phyloP scores from a whole-genome alignment of 2,797 vertebrate genomes.

The Clarias platycephalus region DNA sequence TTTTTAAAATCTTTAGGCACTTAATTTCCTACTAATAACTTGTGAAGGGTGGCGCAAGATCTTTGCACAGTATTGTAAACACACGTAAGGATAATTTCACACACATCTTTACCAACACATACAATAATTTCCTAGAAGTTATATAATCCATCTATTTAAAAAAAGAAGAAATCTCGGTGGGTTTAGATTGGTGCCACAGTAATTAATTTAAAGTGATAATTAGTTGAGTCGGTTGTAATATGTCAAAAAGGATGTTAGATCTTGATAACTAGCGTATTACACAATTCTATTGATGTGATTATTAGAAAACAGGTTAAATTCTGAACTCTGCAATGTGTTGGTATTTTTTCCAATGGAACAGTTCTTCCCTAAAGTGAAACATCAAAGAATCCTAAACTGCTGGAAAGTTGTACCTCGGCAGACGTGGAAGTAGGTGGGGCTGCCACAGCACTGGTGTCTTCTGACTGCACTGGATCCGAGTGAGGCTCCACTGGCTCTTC shows the following conservation, averaged over 20 bases:
- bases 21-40: too few relatives aligned
- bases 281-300: not conserved
- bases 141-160: not conserved
- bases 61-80: not conserved
- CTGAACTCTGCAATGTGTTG: not conserved
- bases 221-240: not conserved
- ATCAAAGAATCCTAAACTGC: not conserved
- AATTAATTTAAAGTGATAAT: not conserved
- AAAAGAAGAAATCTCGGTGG: not conserved
- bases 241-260: not conserved
- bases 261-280: not conserved
- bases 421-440: slow-evolving; percentile 66
- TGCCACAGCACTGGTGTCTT: slow-evolving; percentile 64
- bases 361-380: not conserved
- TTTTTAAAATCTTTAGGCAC: too few relatives aligned
- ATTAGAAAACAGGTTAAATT: not conserved
- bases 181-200: not conserved
- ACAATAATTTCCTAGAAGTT: not conserved
- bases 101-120: not conserved
- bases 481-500: slow-evolving; percentile 66
- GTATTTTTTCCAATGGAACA: not conserved
- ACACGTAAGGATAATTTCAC: not conserved
- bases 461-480: slow-evolving; percentile 63
- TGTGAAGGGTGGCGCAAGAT: too few relatives aligned
- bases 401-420: slow-evolving; percentile 69